Conservation (phyloP, 2,113 vertebrate species). For the Prunella himalayana region DNA sequence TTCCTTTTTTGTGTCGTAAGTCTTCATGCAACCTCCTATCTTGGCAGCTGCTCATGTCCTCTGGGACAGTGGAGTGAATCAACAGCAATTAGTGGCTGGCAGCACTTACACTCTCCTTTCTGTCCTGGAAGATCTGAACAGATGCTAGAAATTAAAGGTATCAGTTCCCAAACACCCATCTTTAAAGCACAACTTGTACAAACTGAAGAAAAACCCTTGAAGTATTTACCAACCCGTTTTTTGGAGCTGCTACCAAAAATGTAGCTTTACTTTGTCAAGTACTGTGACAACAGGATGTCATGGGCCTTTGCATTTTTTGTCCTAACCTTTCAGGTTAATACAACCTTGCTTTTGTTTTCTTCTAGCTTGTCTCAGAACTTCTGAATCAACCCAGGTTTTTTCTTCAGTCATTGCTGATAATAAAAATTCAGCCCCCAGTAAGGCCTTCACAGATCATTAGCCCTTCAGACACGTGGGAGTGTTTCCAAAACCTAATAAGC, state of each 20-base stretch:
- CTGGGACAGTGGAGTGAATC: background rate
- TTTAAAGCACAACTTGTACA: background rate
- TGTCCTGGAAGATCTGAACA: background rate
- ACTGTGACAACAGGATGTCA: background rate
- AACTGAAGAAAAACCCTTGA: background rate
- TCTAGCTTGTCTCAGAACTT: background rate
- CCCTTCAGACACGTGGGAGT: background rate
- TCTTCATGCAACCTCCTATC: background rate
- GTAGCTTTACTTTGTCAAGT: background rate
- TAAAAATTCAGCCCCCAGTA: background rate
- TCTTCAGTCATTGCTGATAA: background rate
- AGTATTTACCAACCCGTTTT: background rate
- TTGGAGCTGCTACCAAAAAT: background rate
- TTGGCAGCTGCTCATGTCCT: background rate
- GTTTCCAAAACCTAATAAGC: background rate
- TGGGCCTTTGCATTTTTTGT: background rate
- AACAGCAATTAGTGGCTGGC: slow-evolving; percentile 7
- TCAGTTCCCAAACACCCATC: background rate
- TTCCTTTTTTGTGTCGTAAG: background rate
- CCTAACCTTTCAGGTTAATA: background rate
- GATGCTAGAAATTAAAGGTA: background rate
- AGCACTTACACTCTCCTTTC: background rate
- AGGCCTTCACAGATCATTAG: background rate
- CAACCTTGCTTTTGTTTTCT: background rate
- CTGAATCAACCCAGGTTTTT: background rate